Percentiles rank a stretch among this genome's conserved stretches.
phyloP scores from a whole-genome alignment of 2,797 vertebrate species.

The Sebastiscus albofasciatus region DNA sequence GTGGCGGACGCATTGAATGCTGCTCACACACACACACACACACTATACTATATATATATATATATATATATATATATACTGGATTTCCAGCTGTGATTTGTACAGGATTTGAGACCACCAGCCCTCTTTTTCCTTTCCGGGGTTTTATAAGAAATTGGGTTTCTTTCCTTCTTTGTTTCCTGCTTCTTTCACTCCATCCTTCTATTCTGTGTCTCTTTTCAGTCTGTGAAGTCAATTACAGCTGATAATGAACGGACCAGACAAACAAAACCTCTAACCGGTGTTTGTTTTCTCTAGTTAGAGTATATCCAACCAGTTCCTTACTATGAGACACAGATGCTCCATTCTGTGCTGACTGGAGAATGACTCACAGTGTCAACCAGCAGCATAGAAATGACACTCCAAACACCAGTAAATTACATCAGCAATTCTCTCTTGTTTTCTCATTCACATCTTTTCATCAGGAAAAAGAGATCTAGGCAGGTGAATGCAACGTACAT shows the following conservation, averaged over 20 bases:
- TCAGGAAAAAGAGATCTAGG: neutral
- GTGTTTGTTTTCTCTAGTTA: constrained; percentile 18
- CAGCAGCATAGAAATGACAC: constrained; percentile 5
- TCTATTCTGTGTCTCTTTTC: constrained; percentile 17
- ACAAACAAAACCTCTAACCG: constrained; percentile 33
- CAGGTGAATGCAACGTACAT: neutral
- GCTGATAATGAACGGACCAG: constrained; percentile 20
- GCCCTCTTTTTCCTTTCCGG: constrained; percentile 1
- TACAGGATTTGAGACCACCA: constrained; percentile 46
- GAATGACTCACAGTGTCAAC: neutral
- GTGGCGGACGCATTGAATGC: constrained; percentile 44
- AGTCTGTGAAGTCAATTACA: constrained; percentile 44
- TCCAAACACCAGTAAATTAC: constrained; percentile 18
- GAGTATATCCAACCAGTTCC: neutral
- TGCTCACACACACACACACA: constrained; percentile 6
- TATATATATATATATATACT: neutral
- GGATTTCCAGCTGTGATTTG: constrained; percentile 50
- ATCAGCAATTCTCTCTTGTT: constrained; percentile 1
- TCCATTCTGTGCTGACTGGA: neutral
- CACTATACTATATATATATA: neutral
- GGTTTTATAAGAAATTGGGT: constrained; percentile 44
- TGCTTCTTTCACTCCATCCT: constrained; percentile 1
- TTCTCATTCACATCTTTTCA: neutral
- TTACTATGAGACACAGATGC: neutral
- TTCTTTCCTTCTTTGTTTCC: constrained; percentile 24